Conservation (phyloP, 2,888 invertebrate genomes). For the Trichogramma evanescens region DNA sequence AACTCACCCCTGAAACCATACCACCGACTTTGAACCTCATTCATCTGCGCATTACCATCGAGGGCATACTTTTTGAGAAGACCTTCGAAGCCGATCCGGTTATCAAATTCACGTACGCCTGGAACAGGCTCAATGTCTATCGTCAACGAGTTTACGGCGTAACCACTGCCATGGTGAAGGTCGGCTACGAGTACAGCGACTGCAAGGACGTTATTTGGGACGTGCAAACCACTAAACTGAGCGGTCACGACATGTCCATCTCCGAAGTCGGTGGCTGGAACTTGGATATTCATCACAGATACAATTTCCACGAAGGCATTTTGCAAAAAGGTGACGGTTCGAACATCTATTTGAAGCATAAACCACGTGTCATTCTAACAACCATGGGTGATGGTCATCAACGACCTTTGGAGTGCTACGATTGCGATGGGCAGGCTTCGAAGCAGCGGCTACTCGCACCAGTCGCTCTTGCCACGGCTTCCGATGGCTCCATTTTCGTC, state of each 20-base stretch:
- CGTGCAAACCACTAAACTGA: conserved; percentile 87
- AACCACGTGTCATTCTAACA: conserved; percentile 83
- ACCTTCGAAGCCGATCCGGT: conserved; percentile 93
- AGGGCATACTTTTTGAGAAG: conserved; percentile 88
- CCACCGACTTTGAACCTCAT: conserved; percentile 78
- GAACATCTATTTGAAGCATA: conserved; percentile 87
- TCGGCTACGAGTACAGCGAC: conserved; percentile 91
- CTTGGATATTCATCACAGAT: conserved; percentile 93
- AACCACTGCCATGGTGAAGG: conserved; percentile 88
- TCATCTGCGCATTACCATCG: conserved; percentile 85
- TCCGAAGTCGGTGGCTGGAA: conserved; percentile 98
- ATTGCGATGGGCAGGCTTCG: conserved; percentile 72
- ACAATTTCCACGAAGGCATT: conserved; percentile 97
- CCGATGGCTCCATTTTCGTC: conserved; percentile 90
- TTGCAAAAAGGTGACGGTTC: conserved; percentile 96
- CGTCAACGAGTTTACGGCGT: conserved; percentile 94
- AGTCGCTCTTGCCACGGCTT: conserved; percentile 82
- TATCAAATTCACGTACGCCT: conserved; percentile 93
- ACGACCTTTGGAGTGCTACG: conserved; percentile 75
- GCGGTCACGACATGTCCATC: conserved; percentile 94
- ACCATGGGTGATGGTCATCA: conserved; percentile 89
- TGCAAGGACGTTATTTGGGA: conserved; percentile 94
- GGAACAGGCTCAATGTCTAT: conserved; percentile 95
- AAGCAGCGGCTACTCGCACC: conserved; percentile 83
- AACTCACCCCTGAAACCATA: conserved; percentile 78